phyloP scores from a whole-genome alignment of 2,888 invertebrate genomes.

The Coelopa pilipes region DNA sequence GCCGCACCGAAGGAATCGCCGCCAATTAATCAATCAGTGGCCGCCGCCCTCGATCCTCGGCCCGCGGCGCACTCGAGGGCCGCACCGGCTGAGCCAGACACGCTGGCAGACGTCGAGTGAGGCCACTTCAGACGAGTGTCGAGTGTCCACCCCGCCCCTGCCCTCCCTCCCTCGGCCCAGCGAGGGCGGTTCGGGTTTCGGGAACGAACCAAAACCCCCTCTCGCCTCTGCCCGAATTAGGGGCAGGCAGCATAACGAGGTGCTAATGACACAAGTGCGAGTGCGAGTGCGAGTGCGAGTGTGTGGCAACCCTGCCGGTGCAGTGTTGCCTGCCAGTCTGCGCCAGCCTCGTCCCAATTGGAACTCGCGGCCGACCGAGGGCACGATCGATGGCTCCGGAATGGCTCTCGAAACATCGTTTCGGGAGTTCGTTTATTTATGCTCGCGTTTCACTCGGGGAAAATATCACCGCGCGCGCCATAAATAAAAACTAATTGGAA shows the following conservation, averaged over 20 bases:
- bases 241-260: slow-evolving; percentile 62
- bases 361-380: slow-evolving; percentile 11
- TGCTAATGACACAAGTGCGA: slow-evolving; percentile 62
- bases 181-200: too few relatives aligned
- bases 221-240: slow-evolving; percentile 55
- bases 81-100: too few relatives aligned
- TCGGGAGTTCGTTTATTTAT: slow-evolving; percentile 17
- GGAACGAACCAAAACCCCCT: too few relatives aligned
- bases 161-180: background rate
- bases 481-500: slow-evolving; percentile 23
- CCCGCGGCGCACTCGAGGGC: too few relatives aligned
- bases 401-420: slow-evolving; percentile 44
- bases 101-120: too few relatives aligned
- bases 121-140: too few relatives aligned
- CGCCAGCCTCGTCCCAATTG: slow-evolving; percentile 3
- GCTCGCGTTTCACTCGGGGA: background rate
- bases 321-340: slow-evolving; percentile 34
- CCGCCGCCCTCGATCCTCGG: too few relatives aligned
- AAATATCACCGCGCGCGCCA: slow-evolving; percentile 22
- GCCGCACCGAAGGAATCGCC: too few relatives aligned
- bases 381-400: slow-evolving; percentile 49
- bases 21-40: too few relatives aligned
- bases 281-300: slow-evolving; percentile 38
- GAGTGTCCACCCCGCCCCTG: too few relatives aligned
- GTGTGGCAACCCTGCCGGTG: slow-evolving; percentile 27